Evolutionary conservation across 2,888 invertebrate species (phyloP).

Genomic region (Coelinius sp.): DNA sequence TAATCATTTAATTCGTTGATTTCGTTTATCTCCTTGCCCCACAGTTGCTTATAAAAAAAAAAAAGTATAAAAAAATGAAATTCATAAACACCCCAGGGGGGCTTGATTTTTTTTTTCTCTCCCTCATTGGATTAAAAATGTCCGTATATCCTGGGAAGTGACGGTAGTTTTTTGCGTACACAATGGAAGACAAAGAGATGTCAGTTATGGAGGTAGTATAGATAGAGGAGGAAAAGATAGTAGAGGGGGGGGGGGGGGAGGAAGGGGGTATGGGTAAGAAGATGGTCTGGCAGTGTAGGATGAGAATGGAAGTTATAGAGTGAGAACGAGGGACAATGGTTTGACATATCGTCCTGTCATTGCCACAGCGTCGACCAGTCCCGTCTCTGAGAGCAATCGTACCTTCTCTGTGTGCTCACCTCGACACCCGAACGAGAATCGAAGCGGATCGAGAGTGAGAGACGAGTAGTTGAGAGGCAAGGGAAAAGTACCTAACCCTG

Average conservation of each 20-base stretch:
- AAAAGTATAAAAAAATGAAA: not conserved
- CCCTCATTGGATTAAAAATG: constrained; percentile 18
- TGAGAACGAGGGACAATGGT: constrained; percentile 58
- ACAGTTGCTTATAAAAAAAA: not conserved
- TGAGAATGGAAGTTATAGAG: constrained; percentile 37
- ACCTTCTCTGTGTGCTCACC: constrained; percentile 54
- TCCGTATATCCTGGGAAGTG: not conserved
- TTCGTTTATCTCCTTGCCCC: constrained; percentile 22
- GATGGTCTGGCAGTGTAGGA: constrained; percentile 33
- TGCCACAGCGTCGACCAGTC: constrained; percentile 53
- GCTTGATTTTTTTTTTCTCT: not conserved
- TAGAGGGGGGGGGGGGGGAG: constrained; percentile 23
- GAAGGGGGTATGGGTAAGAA: constrained; percentile 16
- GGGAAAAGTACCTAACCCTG: not conserved
- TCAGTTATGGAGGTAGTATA: constrained; percentile 16
- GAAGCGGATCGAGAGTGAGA: constrained; percentile 2
- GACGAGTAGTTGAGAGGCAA: not conserved
- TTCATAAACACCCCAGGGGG: not conserved
- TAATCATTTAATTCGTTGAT: constrained; percentile 1
- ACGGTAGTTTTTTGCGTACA: constrained; percentile 6
- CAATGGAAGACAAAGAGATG: constrained; percentile 22
- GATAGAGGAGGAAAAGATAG: constrained; percentile 28
- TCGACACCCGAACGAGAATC: constrained; percentile 41
- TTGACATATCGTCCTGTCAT: constrained; percentile 66
- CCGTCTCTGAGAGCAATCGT: constrained; percentile 46